Evolutionary conservation across 2,888 invertebrate species (phyloP).

Genomic region (Mechanitis mazaeus): DNA sequence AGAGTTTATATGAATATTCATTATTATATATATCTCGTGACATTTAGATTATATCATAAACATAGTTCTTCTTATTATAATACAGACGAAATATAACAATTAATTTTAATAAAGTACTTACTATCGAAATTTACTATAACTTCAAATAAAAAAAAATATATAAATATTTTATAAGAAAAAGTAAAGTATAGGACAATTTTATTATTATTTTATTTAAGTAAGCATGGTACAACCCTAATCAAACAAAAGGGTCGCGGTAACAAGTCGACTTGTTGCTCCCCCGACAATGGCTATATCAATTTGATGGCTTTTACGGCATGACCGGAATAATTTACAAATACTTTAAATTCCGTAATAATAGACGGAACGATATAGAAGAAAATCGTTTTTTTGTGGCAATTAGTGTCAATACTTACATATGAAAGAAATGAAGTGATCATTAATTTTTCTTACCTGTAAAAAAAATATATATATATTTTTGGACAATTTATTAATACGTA

Average conservation of each 20-base stretch:
- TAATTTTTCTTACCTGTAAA: slow-evolving; percentile 1
- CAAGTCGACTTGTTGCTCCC: slow-evolving; percentile 68
- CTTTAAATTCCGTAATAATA: slow-evolving; percentile 13
- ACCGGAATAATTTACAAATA: slow-evolving; percentile 13
- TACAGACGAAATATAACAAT: no score
- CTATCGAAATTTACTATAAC: no score
- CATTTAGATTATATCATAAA: no score
- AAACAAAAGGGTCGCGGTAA: slow-evolving; percentile 44
- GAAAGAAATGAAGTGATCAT: no score
- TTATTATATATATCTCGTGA: background rate
- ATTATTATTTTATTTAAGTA: background rate
- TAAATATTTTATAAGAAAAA: no score
- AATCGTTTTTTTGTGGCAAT: no score
- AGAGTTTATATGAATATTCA: background rate
- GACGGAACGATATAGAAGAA: background rate
- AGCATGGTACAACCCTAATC: slow-evolving; percentile 49
- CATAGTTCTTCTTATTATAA: no score
- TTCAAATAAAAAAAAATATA: no score
- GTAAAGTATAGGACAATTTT: no score
- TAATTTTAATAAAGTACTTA: no score
- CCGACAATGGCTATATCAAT: slow-evolving; percentile 63
- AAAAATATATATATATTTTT: background rate
- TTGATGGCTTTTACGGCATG: slow-evolving; percentile 26
- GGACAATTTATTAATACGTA: no score
- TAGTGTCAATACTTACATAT: no score